Base-by-base conservation (phyloP, 2,888 invertebrate genomes). In the Sesia bembeciformis region DNA sequence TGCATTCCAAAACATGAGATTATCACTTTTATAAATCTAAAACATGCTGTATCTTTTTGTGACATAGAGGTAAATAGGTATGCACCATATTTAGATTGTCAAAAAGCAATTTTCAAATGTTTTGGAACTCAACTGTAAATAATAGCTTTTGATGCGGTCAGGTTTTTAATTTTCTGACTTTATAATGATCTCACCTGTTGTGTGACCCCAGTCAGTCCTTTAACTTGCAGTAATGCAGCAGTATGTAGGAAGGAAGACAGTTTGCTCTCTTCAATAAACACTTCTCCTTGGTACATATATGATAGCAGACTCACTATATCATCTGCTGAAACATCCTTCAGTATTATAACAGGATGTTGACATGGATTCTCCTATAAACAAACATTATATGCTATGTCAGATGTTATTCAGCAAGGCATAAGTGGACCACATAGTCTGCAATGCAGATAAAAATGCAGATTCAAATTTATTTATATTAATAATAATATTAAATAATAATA, bases 231-330 rank as follows among this genome's bases (percentile, higher is more conserved):
- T 50, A 93, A 79, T 65, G 93, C 92, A 40, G 93, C 93, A 5
- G 93, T 93, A 66, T 93, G 92, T 53, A 93, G 74, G 72, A 93
- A 93, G 7, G 93, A 92, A 53, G 92, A 84, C 57, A 93, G 67
- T 65, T 93, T 91, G 63, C 93, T 93, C 68, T 93, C 92, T 62
- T 92, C 91, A 60, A 94, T 92, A 67, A 93, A 92, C 1, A 93
- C 93, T 74, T 93, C 93, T 55, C 93, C 94, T 77, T 93, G 93
- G 68, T 94, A 94, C 91, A 94, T 93, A 63, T 93, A 94, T 57
- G 93, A 92, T 59, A 94, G 77, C 54, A 94, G 84, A 56, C 93
- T 93, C 57, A 92, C 90, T 64, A 94, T 90, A 71, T 94, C 93
- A 67, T 91, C 91, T 60, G 92, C 91, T 42, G 90, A 88, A 6